These are phyloP conservation scores for Pelodiscus sinensis DNA, from an alignment of 2,113 vertebrate species.

Conservation along the genomic window DNA sequence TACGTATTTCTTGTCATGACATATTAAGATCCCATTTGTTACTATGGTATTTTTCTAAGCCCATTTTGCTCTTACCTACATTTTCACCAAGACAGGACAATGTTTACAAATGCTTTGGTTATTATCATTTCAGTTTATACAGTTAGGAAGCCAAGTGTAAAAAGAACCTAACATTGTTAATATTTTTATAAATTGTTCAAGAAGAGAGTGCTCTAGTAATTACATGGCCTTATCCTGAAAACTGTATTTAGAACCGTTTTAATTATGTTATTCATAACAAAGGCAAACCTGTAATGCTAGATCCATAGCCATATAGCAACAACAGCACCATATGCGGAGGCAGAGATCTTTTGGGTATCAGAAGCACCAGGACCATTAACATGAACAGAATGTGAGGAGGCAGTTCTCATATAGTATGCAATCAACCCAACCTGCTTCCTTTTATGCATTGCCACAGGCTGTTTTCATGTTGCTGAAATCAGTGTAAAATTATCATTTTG, in stretches of 20 bases:
- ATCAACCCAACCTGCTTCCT: constrained; percentile 27
- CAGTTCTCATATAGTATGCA: constrained; percentile 15
- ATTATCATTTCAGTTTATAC: not conserved
- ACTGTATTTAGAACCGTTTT: not conserved
- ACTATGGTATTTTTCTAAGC: not conserved
- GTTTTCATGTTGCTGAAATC: not conserved
- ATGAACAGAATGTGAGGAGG: not conserved
- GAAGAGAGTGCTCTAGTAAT: not conserved
- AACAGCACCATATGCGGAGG: not conserved
- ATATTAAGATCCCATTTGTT: not conserved
- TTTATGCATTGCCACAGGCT: not conserved
- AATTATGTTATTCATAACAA: not conserved
- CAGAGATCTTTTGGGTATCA: not conserved
- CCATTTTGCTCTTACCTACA: not conserved
- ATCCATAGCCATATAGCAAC: not conserved
- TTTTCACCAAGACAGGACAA: not conserved
- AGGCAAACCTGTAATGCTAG: not conserved
- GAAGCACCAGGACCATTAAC: not conserved
- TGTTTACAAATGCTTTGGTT: not conserved
- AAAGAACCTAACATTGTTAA: not conserved
- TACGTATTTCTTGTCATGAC: not conserved
- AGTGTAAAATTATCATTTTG: constrained; percentile 17
- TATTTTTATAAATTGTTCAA: not conserved
- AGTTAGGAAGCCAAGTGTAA: not conserved
- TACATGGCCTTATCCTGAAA: not conserved